Base-by-base conservation (phyloP, 2,888 invertebrate species). In the Spatulosminthurus flaviceps region DNA sequence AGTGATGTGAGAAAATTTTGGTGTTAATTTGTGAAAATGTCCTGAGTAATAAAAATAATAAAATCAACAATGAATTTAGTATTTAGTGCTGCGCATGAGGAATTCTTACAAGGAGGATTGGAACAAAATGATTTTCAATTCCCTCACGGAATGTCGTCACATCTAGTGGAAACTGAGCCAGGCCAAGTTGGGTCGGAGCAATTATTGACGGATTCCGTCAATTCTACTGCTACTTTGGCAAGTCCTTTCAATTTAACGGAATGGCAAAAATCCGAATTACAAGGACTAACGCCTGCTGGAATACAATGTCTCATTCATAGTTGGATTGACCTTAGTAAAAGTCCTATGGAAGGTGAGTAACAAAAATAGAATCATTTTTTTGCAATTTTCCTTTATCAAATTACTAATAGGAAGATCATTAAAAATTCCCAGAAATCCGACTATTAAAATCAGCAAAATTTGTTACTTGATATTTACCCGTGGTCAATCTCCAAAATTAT, bases 311-410 rank as follows among this genome's bases (percentile, higher is more conserved):
- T 79, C 43, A 11, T 79, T 21, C 11, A 43, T 21, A 61, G 29
- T n/a, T 79, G 78, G 78, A 73, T 79, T 26, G 66, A 64, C 22
- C 22, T 73, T 1, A 43, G 67, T 19, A 64, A 42, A 16, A 72
- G 67, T 41, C 78, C 78, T 13, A 73, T 79, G 29, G 21, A 73
- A 66, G 78, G 78, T 73, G 41, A 73, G n/a, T n/a, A n/a, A n/a
- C n/a, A n/a, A n/a, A 64, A 24, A 16, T 43, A 11, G 19, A 70
- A 4, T 21, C 29, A 29, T 34, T n/a, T 60, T 21, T 13, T 21
- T 60, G 19, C 21, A 13, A n/a, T 21, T 13, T 60, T 16, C 16
- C 60, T 60, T 60, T n/a, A n/a, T n/a, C n/a, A n/a, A n/a, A n/a
- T n/a, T n/a, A n/a, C n/a, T n/a, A n/a, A n/a, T n/a, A n/a, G n/a